Evolutionary conservation across 2,797 vertebrate species (phyloP), one percentile per base, ranked within the genome.

Genomic region (Poeciliopsis turneri): DNA sequence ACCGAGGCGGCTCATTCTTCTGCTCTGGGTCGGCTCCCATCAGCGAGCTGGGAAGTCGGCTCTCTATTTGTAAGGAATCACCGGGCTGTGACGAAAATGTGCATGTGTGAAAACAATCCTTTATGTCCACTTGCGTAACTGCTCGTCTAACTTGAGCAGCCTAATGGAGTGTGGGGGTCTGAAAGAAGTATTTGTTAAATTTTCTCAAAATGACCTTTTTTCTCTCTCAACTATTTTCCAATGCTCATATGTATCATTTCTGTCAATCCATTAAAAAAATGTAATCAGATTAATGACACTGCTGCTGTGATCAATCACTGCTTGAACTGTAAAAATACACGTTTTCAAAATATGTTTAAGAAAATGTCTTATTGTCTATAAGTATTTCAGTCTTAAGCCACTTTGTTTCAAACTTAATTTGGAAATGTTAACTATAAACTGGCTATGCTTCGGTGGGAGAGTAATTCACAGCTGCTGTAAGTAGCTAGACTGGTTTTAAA

Each of bases 111-210:
- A 82, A 85, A 78, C 82, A 78, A 64, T 72, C 47, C 81, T 74
- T 73, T 84, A 75, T 84, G 76, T 46, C 72, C 79, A 78, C 85
- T 92, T 92, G 91, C 84, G 76, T 89, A 92, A 90, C 80, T 83
- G 86, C 83, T 93, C 87, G 77, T 84, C 75, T 86, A 87, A 86
- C 79, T 82, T 81, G 76, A 86, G 83, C 86, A 88, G 88, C 90
- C 88, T 87, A 20, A 20, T 51, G 2, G 83, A 83, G 87, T 78
- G 79, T 59, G 86, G 61, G 80, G 82, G 69, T 87, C 88, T 90
- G 86, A 92, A 90, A 90, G 76, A 78, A 90, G 74, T 84, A 76
- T 86, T 90, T 87, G 82, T 90, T 78, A 84, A 81, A 84, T 86
- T 78, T 84, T 78, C 74, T 87, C 84, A 88, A 86, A 92, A 78